phyloP scores from a whole-genome alignment of 2,113 vertebrate genomes.

The Calypte anna region DNA sequence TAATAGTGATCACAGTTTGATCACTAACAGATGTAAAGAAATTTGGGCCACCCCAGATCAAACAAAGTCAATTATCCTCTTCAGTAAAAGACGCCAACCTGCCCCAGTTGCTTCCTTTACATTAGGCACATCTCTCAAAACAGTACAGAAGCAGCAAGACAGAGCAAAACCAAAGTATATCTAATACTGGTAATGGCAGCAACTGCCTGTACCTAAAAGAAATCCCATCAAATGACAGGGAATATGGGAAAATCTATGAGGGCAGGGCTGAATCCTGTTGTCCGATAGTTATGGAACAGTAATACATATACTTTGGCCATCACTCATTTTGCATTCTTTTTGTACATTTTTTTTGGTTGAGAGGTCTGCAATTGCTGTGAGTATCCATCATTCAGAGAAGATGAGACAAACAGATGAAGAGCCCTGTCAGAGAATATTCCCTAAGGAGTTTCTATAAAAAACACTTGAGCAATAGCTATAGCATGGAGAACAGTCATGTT shows the following conservation, averaged over 20 bases:
- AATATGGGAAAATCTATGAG: background rate
- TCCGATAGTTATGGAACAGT: background rate
- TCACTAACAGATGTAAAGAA: background rate
- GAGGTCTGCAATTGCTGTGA: background rate
- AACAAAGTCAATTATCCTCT: background rate
- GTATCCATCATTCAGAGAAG: background rate
- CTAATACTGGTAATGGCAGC: background rate
- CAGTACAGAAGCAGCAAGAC: background rate
- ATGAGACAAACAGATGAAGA: slow-evolving; percentile 9
- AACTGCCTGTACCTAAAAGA: background rate
- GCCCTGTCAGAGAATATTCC: background rate
- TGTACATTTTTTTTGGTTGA: background rate
- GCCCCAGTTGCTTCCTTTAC: background rate
- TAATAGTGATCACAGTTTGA: background rate
- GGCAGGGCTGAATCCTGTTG: background rate
- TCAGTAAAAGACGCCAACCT: background rate
- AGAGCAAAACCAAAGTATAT: background rate
- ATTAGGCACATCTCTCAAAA: background rate
- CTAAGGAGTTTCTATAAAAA: background rate
- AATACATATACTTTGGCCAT: background rate
- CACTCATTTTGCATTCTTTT: background rate
- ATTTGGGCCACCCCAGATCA: background rate
- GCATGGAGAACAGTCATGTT: background rate
- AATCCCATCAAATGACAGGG: background rate
- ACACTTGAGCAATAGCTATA: background rate